A percentile compares a stretch with the other conserved stretches of the same genome.
phyloP scores from a whole-genome alignment of 2,113 vertebrate species.

The Sminthopsis crassicaudata region DNA sequence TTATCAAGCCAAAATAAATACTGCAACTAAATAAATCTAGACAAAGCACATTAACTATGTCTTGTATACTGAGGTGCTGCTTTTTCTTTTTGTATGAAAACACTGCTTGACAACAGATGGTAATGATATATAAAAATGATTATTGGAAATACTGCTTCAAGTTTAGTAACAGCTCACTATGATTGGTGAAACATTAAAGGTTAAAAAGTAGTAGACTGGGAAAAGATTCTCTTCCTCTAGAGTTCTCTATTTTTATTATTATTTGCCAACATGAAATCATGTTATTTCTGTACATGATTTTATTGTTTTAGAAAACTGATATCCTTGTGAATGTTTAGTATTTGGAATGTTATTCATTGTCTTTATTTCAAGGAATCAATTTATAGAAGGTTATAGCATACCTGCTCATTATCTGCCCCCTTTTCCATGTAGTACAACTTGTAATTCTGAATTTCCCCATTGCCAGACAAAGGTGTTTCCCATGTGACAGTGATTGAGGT shows the following conservation, averaged over 20 bases:
- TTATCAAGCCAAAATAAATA: slow-evolving; percentile 35
- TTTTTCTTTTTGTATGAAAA: slow-evolving; percentile 31
- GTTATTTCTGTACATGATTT: background rate
- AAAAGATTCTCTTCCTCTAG: background rate
- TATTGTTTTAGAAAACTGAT: background rate
- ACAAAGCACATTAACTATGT: slow-evolving; percentile 9
- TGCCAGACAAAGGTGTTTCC: slow-evolving; percentile 93
- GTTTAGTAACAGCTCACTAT: background rate
- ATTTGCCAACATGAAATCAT: background rate
- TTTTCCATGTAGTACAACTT: slow-evolving; percentile 97
- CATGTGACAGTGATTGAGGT: slow-evolving; percentile 90
- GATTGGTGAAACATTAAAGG: slow-evolving; percentile 51
- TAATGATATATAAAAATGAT: slow-evolving; percentile 26
- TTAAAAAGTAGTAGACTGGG: slow-evolving; percentile 47
- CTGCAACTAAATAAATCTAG: slow-evolving; percentile 17
- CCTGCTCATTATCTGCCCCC: slow-evolving; percentile 91
- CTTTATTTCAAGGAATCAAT: slow-evolving; percentile 25
- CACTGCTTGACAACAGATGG: slow-evolving; percentile 43
- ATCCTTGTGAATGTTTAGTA: background rate
- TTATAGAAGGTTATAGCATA: slow-evolving; percentile 66
- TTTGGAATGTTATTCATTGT: slow-evolving; percentile 38
- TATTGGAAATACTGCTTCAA: slow-evolving; percentile 22
- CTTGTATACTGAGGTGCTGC: background rate
- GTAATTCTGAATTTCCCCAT: slow-evolving; percentile 96
- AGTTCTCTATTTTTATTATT: background rate